phyloP scores from a whole-genome alignment of 2,113 vertebrate genomes.

The Cinclus mexicanus region DNA sequence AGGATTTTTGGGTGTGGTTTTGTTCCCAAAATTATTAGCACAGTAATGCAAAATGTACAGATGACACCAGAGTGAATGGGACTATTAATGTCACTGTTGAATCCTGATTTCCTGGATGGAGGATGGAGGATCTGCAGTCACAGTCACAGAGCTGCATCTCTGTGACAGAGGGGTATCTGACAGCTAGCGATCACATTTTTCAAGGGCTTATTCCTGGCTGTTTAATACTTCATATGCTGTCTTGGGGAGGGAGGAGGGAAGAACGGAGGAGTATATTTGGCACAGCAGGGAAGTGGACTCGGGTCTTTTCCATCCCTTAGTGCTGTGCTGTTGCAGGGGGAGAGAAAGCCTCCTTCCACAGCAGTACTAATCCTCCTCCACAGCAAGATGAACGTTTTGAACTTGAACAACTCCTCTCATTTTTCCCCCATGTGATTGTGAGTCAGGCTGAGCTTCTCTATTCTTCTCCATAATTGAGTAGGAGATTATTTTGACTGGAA shows the following conservation, averaged over 20 bases:
- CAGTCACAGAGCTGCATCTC: background rate
- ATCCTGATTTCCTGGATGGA: background rate
- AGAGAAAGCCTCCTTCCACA: constrained; percentile 45
- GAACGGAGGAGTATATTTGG: constrained; percentile 49
- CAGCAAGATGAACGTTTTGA: constrained; percentile 63
- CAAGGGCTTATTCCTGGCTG: constrained; percentile 46
- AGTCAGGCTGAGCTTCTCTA: constrained; percentile 68
- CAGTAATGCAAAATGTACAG: background rate
- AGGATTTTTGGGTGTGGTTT: background rate
- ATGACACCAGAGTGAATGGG: background rate
- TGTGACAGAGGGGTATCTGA: constrained; percentile 8
- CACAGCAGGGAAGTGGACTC: constrained; percentile 53
- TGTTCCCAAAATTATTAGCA: background rate
- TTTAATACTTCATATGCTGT: constrained; percentile 38
- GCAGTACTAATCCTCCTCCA: constrained; percentile 60
- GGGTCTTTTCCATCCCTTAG: constrained; percentile 49
- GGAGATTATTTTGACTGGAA: constrained; percentile 74
- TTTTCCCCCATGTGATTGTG: constrained; percentile 70
- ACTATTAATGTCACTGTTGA: background rate
- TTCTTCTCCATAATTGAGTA: constrained; percentile 74
- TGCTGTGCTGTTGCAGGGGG: constrained; percentile 34
- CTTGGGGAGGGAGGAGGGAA: constrained; percentile 55
- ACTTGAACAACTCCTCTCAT: constrained; percentile 64
- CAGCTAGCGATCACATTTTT: constrained; percentile 38
- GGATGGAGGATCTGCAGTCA: background rate